Conservation (phyloP, 2,888 invertebrate genomes). For the Serripes groenlandicus region DNA sequence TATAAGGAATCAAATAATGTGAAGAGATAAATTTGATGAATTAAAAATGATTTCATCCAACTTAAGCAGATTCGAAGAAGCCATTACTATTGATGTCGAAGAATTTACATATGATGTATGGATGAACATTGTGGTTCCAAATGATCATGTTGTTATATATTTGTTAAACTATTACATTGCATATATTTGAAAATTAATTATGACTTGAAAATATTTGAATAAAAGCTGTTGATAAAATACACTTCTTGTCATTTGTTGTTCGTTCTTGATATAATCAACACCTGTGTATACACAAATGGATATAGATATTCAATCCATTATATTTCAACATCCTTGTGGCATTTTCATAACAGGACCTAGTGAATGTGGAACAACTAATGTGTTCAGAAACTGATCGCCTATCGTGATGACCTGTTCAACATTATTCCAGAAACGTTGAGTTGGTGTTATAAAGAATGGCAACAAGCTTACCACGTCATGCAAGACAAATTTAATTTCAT, state of each 20-base stretch:
- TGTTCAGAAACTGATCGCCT: constrained; percentile 15
- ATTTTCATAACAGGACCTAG: constrained; percentile 25
- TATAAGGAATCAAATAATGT: neutral
- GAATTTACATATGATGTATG: neutral
- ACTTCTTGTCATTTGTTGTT: constrained; percentile 6
- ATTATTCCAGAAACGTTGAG: neutral
- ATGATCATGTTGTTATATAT: neutral
- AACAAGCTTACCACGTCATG: constrained; percentile 5
- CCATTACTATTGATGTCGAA: neutral
- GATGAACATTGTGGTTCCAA: neutral
- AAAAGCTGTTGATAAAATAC: no score
- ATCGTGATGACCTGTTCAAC: constrained; percentile 5
- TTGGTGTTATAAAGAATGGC: constrained; percentile 30
- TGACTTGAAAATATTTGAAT: neutral
- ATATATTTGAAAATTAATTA: neutral
- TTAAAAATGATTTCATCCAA: no score
- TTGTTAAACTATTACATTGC: neutral
- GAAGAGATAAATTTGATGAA: neutral
- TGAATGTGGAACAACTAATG: constrained; percentile 18
- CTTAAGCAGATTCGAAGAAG: no score
- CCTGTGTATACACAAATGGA: constrained; percentile 8
- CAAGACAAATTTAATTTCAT: constrained; percentile 3
- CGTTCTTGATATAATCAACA: neutral
- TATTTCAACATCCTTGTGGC: constrained; percentile 25
- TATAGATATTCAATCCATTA: neutral